Base-by-base conservation (phyloP, 2,797 vertebrate genomes). In the Cossypha niveicapilla region DNA sequence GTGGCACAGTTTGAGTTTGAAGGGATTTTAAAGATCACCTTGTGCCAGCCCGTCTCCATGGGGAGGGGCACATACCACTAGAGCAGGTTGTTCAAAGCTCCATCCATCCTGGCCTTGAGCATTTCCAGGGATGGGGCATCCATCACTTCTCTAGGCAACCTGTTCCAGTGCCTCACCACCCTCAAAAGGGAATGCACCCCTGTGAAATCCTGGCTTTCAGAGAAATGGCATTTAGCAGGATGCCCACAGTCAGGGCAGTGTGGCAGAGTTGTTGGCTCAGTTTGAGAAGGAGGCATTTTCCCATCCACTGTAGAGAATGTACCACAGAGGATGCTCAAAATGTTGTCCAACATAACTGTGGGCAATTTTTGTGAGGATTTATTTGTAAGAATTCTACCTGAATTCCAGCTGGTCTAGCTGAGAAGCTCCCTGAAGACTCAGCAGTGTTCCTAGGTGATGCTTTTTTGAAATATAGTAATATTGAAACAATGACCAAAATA, bases 171-270 rank as follows among this genome's bases (percentile, higher is more conserved):
- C 5, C 27, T 63, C 57, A 71, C 5, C 22, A 56, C 10, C 3
- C 10, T 35, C 48, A 23, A 42, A 71, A 42, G 35, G 35, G n/a
- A 71, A 28, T 41, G 27, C 10, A 50, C 6, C 8, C 66, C n/a
- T 81, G 27, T 66, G 50, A 86, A 93, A 84, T 84, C 34, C n/a
- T 34, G 74, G 11, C 8, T 90, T 88, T 72, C 41, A 45, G 24
- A 54, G 62, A 48, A 74, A 63, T 15, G 25, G 25, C 27, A 62
- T 13, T 37, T 45, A 80, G 18, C 25, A 32, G 37, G 37, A 48
- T 82, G 27, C 19, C 27, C 18, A 37, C 12, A 47, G 18, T 2
- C 1, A 0, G 23, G 3, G 7, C n/a, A n/a, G n/a, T 61, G 16
- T 18, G 44, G 10, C 39, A 73, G 23, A 65, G 13, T 3, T 56